phyloP scores from a whole-genome alignment of 2,888 invertebrate genomes.

The Acanthoscelides obtectus region DNA sequence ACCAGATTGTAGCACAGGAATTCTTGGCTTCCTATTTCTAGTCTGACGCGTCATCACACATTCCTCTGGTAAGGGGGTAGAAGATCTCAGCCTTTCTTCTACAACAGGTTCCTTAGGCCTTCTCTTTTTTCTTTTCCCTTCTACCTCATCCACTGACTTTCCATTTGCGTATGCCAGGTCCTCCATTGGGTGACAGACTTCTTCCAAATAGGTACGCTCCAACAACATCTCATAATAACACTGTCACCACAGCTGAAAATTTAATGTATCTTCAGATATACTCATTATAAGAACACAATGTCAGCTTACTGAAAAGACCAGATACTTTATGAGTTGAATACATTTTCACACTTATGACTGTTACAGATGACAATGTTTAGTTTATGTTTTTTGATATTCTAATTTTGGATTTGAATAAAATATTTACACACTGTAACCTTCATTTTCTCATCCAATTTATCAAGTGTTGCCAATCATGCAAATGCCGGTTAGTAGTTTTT shows the following conservation, averaged over 20 bases:
- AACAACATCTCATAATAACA: slow-evolving; percentile 29
- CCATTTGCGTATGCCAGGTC: slow-evolving; percentile 3
- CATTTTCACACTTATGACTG: no score
- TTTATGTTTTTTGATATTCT: no score
- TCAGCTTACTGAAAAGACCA: no score
- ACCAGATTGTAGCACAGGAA: slow-evolving; percentile 40
- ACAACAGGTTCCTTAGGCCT: background rate
- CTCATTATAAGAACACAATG: no score
- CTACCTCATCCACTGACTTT: background rate
- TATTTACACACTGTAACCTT: no score
- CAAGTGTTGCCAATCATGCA: no score
- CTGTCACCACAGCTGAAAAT: slow-evolving; percentile 12
- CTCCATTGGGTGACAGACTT: background rate
- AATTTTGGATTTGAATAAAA: no score
- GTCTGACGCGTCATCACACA: slow-evolving; percentile 41
- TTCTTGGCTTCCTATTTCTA: slow-evolving; percentile 34
- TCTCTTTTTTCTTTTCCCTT: background rate
- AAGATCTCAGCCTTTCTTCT: slow-evolving; percentile 9
- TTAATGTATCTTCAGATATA: no score
- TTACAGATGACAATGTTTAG: no score
- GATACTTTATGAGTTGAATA: no score
- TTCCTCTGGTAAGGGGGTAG: slow-evolving; percentile 21
- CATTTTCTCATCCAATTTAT: no score
- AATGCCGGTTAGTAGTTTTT: no score
- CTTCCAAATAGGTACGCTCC: slow-evolving; percentile 22